Evolutionary conservation across 2,113 vertebrate genomes (phyloP), one percentile per base, ranked within the genome.

Genomic region (Centropristis striata): DNA sequence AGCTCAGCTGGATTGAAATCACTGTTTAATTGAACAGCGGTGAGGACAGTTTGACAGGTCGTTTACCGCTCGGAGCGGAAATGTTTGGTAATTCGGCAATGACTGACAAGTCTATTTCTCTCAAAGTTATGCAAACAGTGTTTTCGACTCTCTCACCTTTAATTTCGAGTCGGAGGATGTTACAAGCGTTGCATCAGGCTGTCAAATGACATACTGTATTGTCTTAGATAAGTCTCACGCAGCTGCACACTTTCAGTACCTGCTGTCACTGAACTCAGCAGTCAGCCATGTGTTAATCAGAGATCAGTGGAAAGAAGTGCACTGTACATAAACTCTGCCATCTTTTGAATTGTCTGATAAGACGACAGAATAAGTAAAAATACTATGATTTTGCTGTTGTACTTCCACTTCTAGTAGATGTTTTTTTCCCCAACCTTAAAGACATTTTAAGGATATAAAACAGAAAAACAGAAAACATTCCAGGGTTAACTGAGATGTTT

Each of bases 91-190:
- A 67, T 75, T 78, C 46, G 2, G 32, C 39, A 27, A 11, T 54
- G 65, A 70, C 37, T 81, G 79, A 76, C 71, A 84, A 54, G 41
- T 69, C 58, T 39, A 41, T 86, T 76, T 78, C 70, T 49, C 0
- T 1, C 21, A 69, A 61, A 80, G 8, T 44, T 57, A 59, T 44
- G 15, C 51, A 73, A 78, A 71, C 80, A 69, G 44, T 6, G 16
- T 13, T 68, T 28, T 55, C 23, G 55, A 14, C 41, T 53, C 5
- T 39, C 69, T 63, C 50, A 55, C 69, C 42, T 71, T 84, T 83
- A 75, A 80, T 77, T 84, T 58, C 32, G 18, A 61, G 42, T 25
- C 37, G 36, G 60, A 72, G 27, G 47, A 81, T 71, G 64, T 61
- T 71, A 54, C 65, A 71, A 49, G 53, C 63, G 8, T 80, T 77